Base-by-base conservation (phyloP, 2,797 vertebrate species). In the Salmo trutta region DNA sequence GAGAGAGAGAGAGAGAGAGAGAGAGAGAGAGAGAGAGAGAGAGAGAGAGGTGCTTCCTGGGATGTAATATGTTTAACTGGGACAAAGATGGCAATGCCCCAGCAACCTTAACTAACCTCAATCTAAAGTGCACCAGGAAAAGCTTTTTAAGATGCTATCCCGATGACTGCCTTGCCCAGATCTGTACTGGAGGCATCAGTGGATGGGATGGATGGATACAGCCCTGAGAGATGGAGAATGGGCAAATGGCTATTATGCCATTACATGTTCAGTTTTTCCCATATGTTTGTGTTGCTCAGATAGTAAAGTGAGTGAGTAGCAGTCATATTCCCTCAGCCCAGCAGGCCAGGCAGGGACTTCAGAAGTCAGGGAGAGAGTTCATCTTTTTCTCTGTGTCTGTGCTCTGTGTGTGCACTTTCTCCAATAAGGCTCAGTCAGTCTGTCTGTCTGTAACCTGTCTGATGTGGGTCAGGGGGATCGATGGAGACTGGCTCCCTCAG, bases 221-320 rank as follows among this genome's bases (percentile, higher is more conserved):
- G 84, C 73, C 68, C 83, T 54, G 52, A 81, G 64, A 79, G 77
- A 83, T 71, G 71, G 6, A 75, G 62, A 21, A 51, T 21, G 65
- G 52, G 69, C 16, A 51, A 75, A 62, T 66, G 69, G 56, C 56
- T 65, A 2, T 16, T 65, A 79, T 77, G 75, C 52, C 17, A 52
- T 76, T 74, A 75, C n/a, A 54, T 27, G 27, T 54, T 15, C 65
- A 59, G 31, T 59, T 69, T 80, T 75, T 29, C 21, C 27, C 19
- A 6, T 68, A 5, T 33, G 2, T 68, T 7, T 33, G 27, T 36
- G 27, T 17, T n/a, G 19, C 41, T 41, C 41, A 41, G 41, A 41
- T 8, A 41, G 74, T 78, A 7, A 17, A n/a, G 78, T 56, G 77
- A 80, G 81, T 12, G 10, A 47, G 41, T 47, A 47, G 12, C 41